Conservation (phyloP, 2,113 vertebrate genomes). For the Sinosuthora webbiana region DNA sequence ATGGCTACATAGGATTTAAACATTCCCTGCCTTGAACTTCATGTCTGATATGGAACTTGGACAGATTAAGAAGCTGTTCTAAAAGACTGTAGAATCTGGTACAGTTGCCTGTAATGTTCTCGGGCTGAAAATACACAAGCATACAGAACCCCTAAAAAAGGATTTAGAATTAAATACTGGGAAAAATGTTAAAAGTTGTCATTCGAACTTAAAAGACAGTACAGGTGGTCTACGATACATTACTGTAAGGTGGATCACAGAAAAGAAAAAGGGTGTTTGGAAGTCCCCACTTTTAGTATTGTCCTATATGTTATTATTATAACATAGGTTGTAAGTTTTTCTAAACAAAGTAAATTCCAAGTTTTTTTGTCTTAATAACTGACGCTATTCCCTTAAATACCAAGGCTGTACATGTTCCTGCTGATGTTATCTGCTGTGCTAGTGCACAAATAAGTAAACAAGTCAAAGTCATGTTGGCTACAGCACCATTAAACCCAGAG, state of each 20-base stretch:
- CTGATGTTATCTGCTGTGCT: conserved; percentile 62
- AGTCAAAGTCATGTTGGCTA: conserved; percentile 54
- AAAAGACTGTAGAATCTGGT: background rate
- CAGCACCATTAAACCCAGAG: conserved; percentile 30
- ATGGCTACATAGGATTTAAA: background rate
- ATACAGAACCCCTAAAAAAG: background rate
- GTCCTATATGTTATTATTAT: background rate
- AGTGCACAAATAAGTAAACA: conserved; percentile 70
- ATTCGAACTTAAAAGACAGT: background rate
- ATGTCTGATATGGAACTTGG: background rate
- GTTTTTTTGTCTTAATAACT: background rate
- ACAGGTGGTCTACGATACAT: background rate
- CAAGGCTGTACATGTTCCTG: conserved; percentile 42
- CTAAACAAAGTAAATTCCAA: background rate
- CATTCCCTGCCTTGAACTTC: background rate
- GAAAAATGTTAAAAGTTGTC: background rate
- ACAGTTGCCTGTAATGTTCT: background rate
- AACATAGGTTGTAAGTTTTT: background rate
- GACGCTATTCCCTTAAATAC: conserved; percentile 44
- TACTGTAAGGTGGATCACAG: background rate
- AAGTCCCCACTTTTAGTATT: background rate
- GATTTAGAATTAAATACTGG: background rate
- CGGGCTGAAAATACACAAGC: background rate
- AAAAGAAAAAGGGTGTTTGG: background rate
- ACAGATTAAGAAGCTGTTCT: background rate